These are phyloP conservation scores for Petroica traversi DNA, from an alignment of 2,113 vertebrate species.

Conservation along the genomic window DNA sequence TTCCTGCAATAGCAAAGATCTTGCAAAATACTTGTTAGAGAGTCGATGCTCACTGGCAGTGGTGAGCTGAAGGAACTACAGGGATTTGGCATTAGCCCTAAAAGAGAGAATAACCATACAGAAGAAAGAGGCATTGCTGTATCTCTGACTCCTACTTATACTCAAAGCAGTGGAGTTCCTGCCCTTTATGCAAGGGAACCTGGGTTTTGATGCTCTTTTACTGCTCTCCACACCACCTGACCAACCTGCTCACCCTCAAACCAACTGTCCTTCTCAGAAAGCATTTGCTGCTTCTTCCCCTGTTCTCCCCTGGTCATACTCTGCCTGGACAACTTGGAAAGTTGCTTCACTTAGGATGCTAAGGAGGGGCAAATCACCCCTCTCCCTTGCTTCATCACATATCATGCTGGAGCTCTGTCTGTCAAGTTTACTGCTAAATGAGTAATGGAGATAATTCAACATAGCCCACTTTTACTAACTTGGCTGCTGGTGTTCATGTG, in stretches of 20 bases:
- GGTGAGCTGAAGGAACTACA: background rate
- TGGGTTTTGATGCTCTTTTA: background rate
- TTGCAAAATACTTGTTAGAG: background rate
- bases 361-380: background rate
- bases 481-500: background rate
- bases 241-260: background rate
- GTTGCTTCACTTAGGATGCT: background rate
- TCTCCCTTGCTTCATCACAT: background rate
- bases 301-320: background rate
- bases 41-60: accelerated
- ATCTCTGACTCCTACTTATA: background rate
- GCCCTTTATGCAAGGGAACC: background rate
- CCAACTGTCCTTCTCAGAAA: background rate
- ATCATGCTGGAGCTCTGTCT: background rate
- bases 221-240: background rate
- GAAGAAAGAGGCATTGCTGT: background rate
- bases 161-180: background rate
- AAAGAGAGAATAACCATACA: background rate
- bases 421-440: background rate
- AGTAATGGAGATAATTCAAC: background rate
- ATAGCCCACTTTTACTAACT: background rate
- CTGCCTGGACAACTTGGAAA: background rate
- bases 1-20: background rate
- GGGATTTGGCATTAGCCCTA: background rate
- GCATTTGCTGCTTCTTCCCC: background rate